phyloP scores from a whole-genome alignment of 2,113 vertebrate species.

The Phainopepla nitens region DNA sequence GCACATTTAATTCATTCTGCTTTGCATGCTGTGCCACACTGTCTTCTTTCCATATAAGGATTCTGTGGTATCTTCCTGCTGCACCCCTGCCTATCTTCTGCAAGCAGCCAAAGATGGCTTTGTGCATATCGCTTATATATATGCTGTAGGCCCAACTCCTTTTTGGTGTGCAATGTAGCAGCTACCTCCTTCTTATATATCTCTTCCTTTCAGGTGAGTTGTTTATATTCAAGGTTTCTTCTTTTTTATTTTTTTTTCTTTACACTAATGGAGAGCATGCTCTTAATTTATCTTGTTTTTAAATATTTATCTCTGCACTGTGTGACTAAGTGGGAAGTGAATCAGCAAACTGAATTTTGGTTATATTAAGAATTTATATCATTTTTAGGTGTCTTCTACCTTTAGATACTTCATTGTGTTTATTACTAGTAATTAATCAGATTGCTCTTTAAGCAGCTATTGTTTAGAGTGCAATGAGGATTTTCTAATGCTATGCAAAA shows the following conservation, averaged over 20 bases:
- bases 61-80: constrained; percentile 59
- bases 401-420: neutral
- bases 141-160: constrained; percentile 30
- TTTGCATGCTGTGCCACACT: constrained; percentile 68
- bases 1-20: constrained; percentile 70
- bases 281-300: neutral
- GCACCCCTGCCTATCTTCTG: constrained; percentile 67
- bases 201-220: constrained; percentile 63
- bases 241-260: neutral
- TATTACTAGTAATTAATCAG: neutral
- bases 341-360: constrained; percentile 10
- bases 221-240: neutral
- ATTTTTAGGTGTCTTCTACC: neutral
- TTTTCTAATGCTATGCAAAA: neutral
- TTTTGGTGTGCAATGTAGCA: neutral
- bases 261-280: neutral
- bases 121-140: constrained; percentile 42
- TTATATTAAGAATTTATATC: neutral
- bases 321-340: constrained; percentile 23
- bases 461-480: neutral
- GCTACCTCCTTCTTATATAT: neutral
- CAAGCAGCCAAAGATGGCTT: constrained; percentile 69
- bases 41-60: constrained; percentile 76
- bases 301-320: neutral
- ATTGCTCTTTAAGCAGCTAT: constrained; percentile 4